Percentiles rank a stretch among this genome's conserved stretches.
These are phyloP conservation scores for Elachura formosa DNA, from an alignment of 2,113 vertebrate genomes.

Conservation along the genomic window DNA sequence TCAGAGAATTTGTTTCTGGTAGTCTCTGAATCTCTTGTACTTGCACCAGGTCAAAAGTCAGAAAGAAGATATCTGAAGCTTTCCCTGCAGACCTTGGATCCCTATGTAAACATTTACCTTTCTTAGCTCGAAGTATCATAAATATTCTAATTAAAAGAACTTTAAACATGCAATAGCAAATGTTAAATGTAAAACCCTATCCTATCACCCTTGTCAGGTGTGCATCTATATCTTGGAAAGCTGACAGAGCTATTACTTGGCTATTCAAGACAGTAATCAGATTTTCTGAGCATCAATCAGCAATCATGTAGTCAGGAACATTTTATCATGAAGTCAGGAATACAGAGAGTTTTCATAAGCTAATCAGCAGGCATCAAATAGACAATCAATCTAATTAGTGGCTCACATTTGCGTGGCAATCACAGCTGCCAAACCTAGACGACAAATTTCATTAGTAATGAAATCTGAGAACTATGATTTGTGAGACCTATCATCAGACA, in stretches of 20 bases:
- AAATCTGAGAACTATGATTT: constrained; percentile 69
- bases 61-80: not conserved
- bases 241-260: constrained; percentile 69
- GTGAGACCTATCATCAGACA: constrained; percentile 57
- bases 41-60: not conserved
- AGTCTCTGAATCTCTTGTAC: not conserved
- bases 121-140: not conserved
- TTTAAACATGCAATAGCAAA: constrained; percentile 7
- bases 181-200: not conserved
- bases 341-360: constrained; percentile 75
- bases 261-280: constrained; percentile 75
- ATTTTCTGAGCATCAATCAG: constrained; percentile 74
- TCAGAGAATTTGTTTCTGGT: not conserved
- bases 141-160: not conserved
- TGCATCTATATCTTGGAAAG: constrained; percentile 66
- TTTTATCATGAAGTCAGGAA: constrained; percentile 72
- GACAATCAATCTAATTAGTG: constrained; percentile 80
- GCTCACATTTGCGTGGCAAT: constrained; percentile 71
- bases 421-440: constrained; percentile 68
- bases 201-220: constrained; percentile 55
- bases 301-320: constrained; percentile 72
- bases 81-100: not conserved
- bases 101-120: not conserved
- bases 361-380: constrained; percentile 78
- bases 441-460: constrained; percentile 74